Base-by-base conservation (phyloP, 2,113 vertebrate genomes). In the Charadrius vociferus region DNA sequence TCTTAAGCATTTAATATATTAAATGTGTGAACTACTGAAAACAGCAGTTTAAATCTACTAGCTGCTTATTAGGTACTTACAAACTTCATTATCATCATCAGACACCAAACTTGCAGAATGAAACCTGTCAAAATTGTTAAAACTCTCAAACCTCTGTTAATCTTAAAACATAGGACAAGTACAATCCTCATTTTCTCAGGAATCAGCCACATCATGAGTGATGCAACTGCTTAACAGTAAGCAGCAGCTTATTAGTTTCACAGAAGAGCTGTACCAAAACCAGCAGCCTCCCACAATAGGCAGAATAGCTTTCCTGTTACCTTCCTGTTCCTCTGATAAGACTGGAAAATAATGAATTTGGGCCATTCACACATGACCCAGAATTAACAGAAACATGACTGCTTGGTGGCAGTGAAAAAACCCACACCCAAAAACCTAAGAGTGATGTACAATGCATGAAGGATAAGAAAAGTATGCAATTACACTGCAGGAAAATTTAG, bases 61-160 rank as follows among this genome's bases (percentile, higher is more conserved):
- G 30, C 19, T 85, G 32, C 66, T 81, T 45, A 29, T 53, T 66
- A 50, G 10, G 1, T 80, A 81, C 41, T 71, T 84, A 85, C 2
- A 83, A 96, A 71, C 47, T 89, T 74, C 66, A 88, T 86, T 84
- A 87, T 67, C 74, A 87, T 67, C 77, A 63, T 75, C 66, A 93
- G 34, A 77, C 77, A 72, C 24, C 65, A 37, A 65, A 50, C 47
- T 81, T 90, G 82, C 89, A 97, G 83, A 95, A 85, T n/a, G 16
- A 86, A 95, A 73, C 56, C 61, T 74, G 71, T 72, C 32, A 41
- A 67, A 72, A n/a, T 30, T 91, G 15, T 62, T 95, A 94, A 91
- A 96, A 81, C 45, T 66, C 62, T 83, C 59, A 83, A 82, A 86
- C 21, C 37, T 82, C 72, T 56, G 55, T 91, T 93, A 56, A 68